Evolutionary conservation across 2,113 vertebrate genomes (phyloP).

Genomic region (Esox niger): DNA sequence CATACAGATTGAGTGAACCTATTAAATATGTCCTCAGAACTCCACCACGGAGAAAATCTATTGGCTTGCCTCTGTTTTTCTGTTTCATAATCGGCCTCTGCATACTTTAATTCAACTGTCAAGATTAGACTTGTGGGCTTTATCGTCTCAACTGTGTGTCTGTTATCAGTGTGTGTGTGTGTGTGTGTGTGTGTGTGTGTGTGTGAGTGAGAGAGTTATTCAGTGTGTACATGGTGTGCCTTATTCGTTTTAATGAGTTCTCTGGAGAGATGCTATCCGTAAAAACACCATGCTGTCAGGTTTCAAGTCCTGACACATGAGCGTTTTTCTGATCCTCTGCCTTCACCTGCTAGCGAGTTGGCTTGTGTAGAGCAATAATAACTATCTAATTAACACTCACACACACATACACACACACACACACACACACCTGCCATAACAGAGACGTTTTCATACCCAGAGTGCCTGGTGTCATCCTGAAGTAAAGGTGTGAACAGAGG

Average conservation of each 20-base stretch:
- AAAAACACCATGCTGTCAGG: background rate
- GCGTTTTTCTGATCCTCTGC: no score
- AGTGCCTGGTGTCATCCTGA: background rate
- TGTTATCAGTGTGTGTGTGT: background rate
- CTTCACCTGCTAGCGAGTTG: background rate
- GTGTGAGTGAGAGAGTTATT: background rate
- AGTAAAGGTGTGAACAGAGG: background rate
- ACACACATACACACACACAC: background rate
- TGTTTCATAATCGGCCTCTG: background rate
- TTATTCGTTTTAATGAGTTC: background rate
- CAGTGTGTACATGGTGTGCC: background rate
- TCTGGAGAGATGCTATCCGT: background rate
- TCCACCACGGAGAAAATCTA: background rate
- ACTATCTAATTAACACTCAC: background rate
- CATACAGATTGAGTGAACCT: no score
- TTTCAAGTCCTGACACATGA: constrained; percentile 2
- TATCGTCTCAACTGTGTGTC: background rate
- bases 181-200: background rate
- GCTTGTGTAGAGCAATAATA: background rate
- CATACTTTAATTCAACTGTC: background rate
- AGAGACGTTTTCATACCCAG: background rate
- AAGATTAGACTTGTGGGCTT: background rate
- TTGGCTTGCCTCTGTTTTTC: background rate
- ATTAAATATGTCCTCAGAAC: background rate
- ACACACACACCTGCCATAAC: background rate